Evolutionary conservation across 2,888 invertebrate species (phyloP).

Genomic region (Harpagoxenus sublaevis): DNA sequence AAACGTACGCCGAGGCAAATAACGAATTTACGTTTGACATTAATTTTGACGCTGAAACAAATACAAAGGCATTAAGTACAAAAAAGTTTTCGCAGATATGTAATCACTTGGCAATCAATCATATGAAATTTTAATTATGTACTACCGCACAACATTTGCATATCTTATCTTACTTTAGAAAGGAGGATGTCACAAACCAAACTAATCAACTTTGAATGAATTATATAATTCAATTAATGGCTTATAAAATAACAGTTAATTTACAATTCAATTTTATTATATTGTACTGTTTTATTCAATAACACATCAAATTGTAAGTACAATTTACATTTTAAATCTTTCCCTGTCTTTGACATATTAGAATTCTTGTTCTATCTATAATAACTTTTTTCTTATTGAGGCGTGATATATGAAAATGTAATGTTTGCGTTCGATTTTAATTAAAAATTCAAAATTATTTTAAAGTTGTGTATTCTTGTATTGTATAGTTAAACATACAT

Average conservation of each 20-base stretch:
- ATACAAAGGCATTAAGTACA: not conserved
- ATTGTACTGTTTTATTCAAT: not conserved
- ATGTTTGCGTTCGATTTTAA: no score
- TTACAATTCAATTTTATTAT: not conserved
- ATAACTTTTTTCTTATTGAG: no score
- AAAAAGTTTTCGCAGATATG: not conserved
- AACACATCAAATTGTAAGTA: not conserved
- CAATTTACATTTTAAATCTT: no score
- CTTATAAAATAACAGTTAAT: not conserved
- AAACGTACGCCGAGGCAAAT: slow-evolving; percentile 95
- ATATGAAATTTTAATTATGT: not conserved
- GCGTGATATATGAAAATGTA: no score
- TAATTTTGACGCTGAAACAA: slow-evolving; percentile 90
- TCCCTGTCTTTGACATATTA: no score
- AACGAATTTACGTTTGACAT: slow-evolving; percentile 95
- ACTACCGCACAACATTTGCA: not conserved
- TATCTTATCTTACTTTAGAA: not conserved
- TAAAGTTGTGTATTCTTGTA: not conserved
- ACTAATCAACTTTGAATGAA: not conserved
- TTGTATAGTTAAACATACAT: not conserved
- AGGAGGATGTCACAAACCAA: not conserved
- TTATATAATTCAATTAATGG: not conserved
- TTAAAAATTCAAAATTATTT: not conserved
- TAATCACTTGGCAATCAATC: not conserved
- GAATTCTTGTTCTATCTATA: no score